Base-by-base conservation (phyloP, 2,888 invertebrate genomes). In the Heliconius cydno region DNA sequence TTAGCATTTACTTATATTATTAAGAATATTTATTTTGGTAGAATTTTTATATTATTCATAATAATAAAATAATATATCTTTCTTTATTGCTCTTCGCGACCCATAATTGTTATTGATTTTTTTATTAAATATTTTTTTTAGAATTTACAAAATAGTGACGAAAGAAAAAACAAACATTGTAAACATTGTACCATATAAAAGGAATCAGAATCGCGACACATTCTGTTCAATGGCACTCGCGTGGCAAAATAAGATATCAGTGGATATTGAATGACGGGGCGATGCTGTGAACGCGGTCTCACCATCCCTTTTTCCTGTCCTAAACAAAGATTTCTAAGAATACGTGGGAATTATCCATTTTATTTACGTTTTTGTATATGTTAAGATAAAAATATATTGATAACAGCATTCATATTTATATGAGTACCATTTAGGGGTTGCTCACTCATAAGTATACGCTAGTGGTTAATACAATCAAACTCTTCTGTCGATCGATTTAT, bases 161-260 rank as follows among this genome's bases (percentile, higher is more conserved):
- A n/a, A 74, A 46, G 12, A 65, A 65, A 66, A 28, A n/a, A 25
- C 25, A 25, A 41, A 30, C 10, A 52, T 22, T 2, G 2, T 28
- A 34, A 7, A 41, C 38, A 72, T 52, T 90, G 83, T 74, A 84
- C 88, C 90, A 84, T 60, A 68, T 82, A 75, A 52, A 85, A 86
- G 87, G 88, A 89, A 86, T 86, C 85, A 85, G 83, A 87, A 91
- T 88, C 89, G 89, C 85, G 89, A 90, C 88, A 90, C 89, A 89
- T 90, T 90, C 89, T 87, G 87, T 89, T 88, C 88, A 86, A 85
- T 86, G 89, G 88, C 87, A 90, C 89, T 91, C 91, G 90, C 89
- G 90, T 90, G 91, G 90, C 89, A 92, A 94, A 94, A 93, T 92
- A 91, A 92, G 93, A 94, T 94, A 94, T 94, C 94, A 92, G 90